A percentile compares a stretch with the other conserved stretches of the same genome.
These are phyloP conservation scores for Toxotes lorentzi DNA, from an alignment of 2,797 vertebrate genomes.

Conservation along the genomic window DNA sequence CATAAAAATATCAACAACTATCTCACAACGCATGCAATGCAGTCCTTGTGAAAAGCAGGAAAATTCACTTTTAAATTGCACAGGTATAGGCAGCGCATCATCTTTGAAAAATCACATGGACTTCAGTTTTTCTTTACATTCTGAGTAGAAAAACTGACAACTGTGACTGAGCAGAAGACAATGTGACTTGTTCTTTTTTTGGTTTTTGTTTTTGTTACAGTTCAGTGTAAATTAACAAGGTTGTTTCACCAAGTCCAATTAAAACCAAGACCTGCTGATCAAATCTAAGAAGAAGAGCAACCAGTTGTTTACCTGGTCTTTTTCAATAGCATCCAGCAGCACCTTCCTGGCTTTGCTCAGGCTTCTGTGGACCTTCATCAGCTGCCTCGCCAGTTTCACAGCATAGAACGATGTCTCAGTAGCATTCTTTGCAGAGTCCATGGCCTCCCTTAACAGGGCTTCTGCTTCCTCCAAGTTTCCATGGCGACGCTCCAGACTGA, in stretches of 20 bases:
- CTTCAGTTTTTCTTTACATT: neutral
- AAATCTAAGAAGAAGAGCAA: neutral
- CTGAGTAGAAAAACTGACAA: neutral
- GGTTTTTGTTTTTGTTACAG: too few relatives aligned
- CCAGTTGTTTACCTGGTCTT: conserved; percentile 88
- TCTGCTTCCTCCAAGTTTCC: conserved; percentile 95
- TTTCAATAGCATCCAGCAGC: conserved; percentile 94
- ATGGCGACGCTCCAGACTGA: conserved; percentile 95
- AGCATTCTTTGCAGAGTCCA: conserved; percentile 87
- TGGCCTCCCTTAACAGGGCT: conserved; percentile 91
- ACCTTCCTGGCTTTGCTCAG: conserved; percentile 93
- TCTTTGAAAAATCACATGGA: neutral
- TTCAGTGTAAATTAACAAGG: too few relatives aligned
- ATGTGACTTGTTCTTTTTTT: too few relatives aligned
- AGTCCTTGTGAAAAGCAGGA: neutral
- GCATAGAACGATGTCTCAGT: conserved; percentile 93
- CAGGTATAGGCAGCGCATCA: neutral
- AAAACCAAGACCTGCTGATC: too few relatives aligned
- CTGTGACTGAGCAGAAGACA: too few relatives aligned
- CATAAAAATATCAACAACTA: neutral
- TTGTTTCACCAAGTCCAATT: too few relatives aligned
- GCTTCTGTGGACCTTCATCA: conserved; percentile 94
- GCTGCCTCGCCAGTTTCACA: conserved; percentile 93
- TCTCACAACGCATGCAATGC: neutral
- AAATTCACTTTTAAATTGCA: neutral